Base-by-base conservation (phyloP, 2,797 vertebrate genomes). In the Liasis olivaceus region DNA sequence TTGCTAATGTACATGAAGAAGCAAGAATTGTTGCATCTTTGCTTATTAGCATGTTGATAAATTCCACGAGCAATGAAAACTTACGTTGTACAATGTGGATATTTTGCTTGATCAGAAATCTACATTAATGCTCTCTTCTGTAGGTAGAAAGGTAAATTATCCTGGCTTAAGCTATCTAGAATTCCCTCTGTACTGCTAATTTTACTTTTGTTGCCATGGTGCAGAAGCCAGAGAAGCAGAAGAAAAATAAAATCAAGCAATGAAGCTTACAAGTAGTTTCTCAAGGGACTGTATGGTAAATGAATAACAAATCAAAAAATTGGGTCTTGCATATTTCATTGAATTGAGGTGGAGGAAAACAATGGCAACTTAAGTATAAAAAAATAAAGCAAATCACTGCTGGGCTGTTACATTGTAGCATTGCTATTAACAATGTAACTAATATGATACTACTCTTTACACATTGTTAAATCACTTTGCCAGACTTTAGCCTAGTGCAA, bases 201-300 rank as follows among this genome's bases (percentile, higher is more conserved):
- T 97, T 96, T 96, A 95, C 87, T 93, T 95, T 96, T 94, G 96
- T 97, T 97, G 96, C 96, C 95, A 96, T 96, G 96, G 96, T 95
- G 91, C 89, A 95, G 92, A 93, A 96, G 42, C 85, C 94, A 95
- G 69, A 92, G 93, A 92, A 85, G 90, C 51, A 26, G 62, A 56
- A 56, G 77, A 51, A 95, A 91, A 89, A 94, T 92, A 92, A 94
- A 96, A 94, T 93, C 89, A 94, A 94, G 95, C 94, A 95, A 96
- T 94, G 81, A 96, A 94, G 58, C 92, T 93, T 95, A 93, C 91
- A 94, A 95, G 93, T 94, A 95, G 93, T 95, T 95, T 96, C 95
- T 95, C 93, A 66, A 86, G 92, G 93, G 94, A 95, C 36, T 13
- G 72, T 92, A 95, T 95, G 58, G 90, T 88, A 95, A 95, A 96